phyloP scores from a whole-genome alignment of 2,797 vertebrate species.

The Xiphophorus birchmanni region DNA sequence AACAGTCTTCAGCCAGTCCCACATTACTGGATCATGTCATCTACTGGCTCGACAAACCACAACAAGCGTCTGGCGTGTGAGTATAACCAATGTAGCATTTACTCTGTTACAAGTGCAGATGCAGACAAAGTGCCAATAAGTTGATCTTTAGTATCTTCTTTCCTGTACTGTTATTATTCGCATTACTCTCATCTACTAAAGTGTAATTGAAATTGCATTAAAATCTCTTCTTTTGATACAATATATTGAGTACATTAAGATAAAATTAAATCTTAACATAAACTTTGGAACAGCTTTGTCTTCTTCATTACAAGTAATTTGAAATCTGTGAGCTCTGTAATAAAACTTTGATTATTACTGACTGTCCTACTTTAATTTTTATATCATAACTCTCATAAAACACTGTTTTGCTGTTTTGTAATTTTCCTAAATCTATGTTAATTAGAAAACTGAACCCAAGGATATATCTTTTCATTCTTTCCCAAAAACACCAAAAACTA shows the following conservation, averaged over 20 bases:
- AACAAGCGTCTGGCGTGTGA: conserved; percentile 77
- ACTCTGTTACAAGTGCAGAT: conserved; percentile 8
- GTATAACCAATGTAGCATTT: conserved; percentile 41
- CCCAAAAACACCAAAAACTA: background rate
- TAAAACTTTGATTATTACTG: background rate
- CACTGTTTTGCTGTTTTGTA: background rate
- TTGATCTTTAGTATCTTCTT: conserved; percentile 8
- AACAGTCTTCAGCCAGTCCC: conserved; percentile 31
- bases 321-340: background rate
- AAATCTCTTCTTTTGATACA: background rate
- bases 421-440: background rate
- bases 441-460: conserved; percentile 2
- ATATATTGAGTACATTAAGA: background rate
- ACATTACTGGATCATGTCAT: conserved; percentile 73
- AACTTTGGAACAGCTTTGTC: background rate
- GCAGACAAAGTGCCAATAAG: conserved; percentile 2
- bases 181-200: background rate
- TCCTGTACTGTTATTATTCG: background rate
- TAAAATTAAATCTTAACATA: background rate
- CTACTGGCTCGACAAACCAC: conserved; percentile 73
- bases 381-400: background rate
- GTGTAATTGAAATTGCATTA: background rate
- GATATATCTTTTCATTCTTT: conserved; percentile 1
- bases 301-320: background rate
- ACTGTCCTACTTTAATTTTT: background rate